Conservation (phyloP, 2,888 invertebrate species). For the Tetanocera ferruginea region DNA sequence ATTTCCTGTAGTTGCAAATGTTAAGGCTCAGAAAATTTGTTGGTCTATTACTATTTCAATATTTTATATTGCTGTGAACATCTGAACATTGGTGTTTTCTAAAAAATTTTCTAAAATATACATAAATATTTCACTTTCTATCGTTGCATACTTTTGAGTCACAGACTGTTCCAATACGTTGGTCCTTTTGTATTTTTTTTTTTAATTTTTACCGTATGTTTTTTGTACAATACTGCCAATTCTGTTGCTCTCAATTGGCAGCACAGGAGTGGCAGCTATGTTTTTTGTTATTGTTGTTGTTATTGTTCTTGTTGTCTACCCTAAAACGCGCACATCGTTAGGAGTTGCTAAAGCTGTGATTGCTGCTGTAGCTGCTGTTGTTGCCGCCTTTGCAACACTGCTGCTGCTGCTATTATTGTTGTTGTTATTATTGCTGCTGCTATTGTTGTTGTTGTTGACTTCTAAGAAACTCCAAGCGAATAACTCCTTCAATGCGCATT, state of each 20-base stretch:
- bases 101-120: no score
- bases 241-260: constrained; percentile 11
- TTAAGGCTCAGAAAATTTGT: no score
- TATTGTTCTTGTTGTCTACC: constrained; percentile 6
- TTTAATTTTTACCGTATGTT: background rate
- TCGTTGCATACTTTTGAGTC: no score
- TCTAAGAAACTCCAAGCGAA: constrained; percentile 16
- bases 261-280: background rate
- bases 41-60: no score
- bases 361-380: background rate
- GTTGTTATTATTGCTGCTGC: background rate
- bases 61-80: no score
- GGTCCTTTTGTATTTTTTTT: background rate
- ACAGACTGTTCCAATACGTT: no score
- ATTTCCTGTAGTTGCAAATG: no score
- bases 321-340: constrained; percentile 7
- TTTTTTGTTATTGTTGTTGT: background rate
- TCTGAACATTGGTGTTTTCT: no score
- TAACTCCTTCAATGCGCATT: constrained; percentile 14
- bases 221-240: background rate
- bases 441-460: constrained; percentile 6
- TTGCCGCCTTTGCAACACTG: no score
- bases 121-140: no score
- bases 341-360: background rate
- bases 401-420: background rate